Evolutionary conservation across 1,140 invertebrate species (phyloP), one percentile per base, ranked within the genome.

Genomic region (Anastrepha obliqua): DNA sequence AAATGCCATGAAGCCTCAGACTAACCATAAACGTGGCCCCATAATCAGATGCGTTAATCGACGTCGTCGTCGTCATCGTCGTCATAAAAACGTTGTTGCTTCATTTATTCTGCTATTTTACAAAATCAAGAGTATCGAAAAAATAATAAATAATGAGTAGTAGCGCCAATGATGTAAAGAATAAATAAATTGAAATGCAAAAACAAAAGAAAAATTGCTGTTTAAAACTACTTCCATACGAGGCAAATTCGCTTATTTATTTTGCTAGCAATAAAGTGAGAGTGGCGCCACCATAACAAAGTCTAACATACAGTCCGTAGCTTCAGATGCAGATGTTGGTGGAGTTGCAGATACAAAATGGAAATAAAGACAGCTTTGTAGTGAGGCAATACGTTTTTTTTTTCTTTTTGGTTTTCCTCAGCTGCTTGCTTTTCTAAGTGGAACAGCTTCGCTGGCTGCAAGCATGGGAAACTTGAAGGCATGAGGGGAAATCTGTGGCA

Each of bases 1-100:
- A 62, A 86, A 62, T 86, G 85, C 58, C 85, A 81, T 81, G 74
- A 81, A 81, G 74, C 74, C 74, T 81, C 74, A 81, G 74, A 81
- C 47, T 55, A 81, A 81, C 74, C 74, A 81, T 81, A 81, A 81
- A 81, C 74, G 74, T 81, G 74, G 44, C 17, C 74, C 74, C 74
- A 81, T 81, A 55, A 51, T 81, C 74, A 51, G 47, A 47, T 81
- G 74, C 74, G 74, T 81, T 81, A 55, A 81, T 20, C 47, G 74
- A 8, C 47, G 47, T 11, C 42, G 70, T 11, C 42, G 70, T 15
- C 70, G n/a, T 64, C 17, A 51, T 17, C 44, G 70, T 0, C 29
- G 11, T 81, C 42, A 44, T 39, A 42, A 47, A 42, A 55, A 55
- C 6, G 5, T 62, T 81, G 9, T 74, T 51, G 47, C 13, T 55